A percentile compares a stretch with the other conserved stretches of the same genome.
Evolutionary conservation across 2,888 invertebrate genomes (phyloP).

Genomic region (Labia minor): DNA sequence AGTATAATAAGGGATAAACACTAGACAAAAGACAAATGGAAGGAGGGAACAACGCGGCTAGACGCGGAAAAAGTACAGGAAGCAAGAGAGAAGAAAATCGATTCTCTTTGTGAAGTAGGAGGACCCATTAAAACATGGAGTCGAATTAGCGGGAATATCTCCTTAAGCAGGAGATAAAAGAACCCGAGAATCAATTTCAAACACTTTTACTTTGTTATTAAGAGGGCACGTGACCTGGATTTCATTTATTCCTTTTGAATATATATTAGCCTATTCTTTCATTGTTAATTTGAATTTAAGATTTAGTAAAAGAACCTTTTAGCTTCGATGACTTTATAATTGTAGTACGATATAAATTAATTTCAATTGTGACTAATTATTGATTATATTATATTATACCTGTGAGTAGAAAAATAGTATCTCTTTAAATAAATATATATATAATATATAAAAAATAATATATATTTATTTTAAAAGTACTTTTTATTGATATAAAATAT

Average conservation of each 20-base stretch:
- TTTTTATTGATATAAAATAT: too few relatives aligned
- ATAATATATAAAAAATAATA: too few relatives aligned
- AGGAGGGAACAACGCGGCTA: background rate
- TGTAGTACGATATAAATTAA: background rate
- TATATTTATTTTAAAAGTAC: too few relatives aligned
- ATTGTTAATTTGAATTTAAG: background rate
- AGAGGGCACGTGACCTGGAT: constrained; percentile 9
- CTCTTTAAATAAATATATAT: too few relatives aligned
- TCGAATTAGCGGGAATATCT: constrained; percentile 8
- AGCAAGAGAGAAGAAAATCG: background rate
- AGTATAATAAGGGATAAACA: constrained; percentile 57
- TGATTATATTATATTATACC: too few relatives aligned
- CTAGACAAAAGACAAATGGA: constrained; percentile 73
- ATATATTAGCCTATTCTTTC: background rate
- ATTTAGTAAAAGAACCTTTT: background rate
- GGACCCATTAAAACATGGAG: constrained; percentile 2
- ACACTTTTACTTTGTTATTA: constrained; percentile 3
- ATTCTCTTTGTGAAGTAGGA: background rate
- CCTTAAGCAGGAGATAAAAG: constrained; percentile 13
- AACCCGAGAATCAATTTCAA: constrained; percentile 5
- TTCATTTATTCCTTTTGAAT: background rate
- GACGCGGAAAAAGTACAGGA: background rate
- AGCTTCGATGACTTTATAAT: background rate
- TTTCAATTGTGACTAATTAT: too few relatives aligned
- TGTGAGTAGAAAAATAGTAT: too few relatives aligned